Evolutionary conservation across 2,888 invertebrate genomes (phyloP).

Genomic region (Parthenolecanium corni): DNA sequence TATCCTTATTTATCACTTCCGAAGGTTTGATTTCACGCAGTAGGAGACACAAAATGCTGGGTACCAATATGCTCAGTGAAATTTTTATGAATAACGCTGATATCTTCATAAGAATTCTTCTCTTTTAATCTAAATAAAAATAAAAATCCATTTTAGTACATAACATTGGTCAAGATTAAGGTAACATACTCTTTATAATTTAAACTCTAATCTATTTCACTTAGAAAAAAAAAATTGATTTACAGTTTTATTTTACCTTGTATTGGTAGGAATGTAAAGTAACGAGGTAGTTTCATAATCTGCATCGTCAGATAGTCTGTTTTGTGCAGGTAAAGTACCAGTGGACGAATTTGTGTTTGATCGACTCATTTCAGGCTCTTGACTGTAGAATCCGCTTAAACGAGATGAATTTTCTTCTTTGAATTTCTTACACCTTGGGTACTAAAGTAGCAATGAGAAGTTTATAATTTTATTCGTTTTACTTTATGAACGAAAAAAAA

Average conservation of each 20-base stretch:
- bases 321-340: neutral
- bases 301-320: slow-evolving; percentile 8
- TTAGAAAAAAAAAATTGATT: no score
- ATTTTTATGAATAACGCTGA: slow-evolving; percentile 17
- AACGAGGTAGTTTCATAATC: slow-evolving; percentile 23
- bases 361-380: neutral
- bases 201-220: no score
- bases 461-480: no score
- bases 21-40: no score
- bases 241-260: no score
- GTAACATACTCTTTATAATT: no score
- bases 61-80: neutral
- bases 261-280: slow-evolving; percentile 18
- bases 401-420: slow-evolving; percentile 9
- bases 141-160: no score
- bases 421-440: slow-evolving; percentile 6
- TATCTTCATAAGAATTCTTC: slow-evolving; percentile 16
- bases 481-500: no score
- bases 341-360: neutral
- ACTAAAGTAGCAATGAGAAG: neutral
- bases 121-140: slow-evolving; percentile 12
- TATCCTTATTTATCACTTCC: no score
- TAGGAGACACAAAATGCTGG: neutral
- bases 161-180: no score
- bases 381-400: slow-evolving; percentile 3